Evolutionary conservation across 2,797 vertebrate genomes (phyloP).

Genomic region (Notamacropus eugenii): DNA sequence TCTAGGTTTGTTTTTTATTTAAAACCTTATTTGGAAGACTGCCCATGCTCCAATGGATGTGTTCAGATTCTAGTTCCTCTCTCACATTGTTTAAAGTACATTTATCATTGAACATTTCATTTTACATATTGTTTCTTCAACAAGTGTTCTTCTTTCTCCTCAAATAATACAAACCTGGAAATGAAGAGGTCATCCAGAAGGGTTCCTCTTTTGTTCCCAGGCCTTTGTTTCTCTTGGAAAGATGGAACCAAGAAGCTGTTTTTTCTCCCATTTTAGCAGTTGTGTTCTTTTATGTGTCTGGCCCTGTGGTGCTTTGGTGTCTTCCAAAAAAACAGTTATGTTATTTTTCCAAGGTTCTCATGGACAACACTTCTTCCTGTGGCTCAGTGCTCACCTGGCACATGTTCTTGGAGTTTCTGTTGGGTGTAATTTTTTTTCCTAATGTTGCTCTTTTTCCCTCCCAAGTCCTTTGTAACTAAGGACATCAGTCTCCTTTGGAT

Average conservation of each 20-base stretch:
- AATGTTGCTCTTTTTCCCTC: conserved; percentile 33
- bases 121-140: conserved; percentile 47
- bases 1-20: conserved; percentile 9
- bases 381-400: conserved; percentile 37
- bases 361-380: conserved; percentile 34
- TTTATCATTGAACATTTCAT: conserved; percentile 35
- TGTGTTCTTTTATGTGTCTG: conserved; percentile 33
- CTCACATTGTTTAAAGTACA: neutral
- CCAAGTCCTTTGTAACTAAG: conserved; percentile 32
- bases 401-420: conserved; percentile 48
- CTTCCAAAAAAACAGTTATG: neutral
- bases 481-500: conserved; percentile 3
- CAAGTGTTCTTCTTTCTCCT: conserved; percentile 1
- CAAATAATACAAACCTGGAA: conserved; percentile 49
- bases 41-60: neutral
- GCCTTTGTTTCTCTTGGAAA: conserved; percentile 36
- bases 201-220: conserved; percentile 19
- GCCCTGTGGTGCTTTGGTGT: conserved; percentile 32
- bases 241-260: conserved; percentile 1
- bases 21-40: neutral
- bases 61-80: conserved; percentile 14
- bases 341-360: conserved; percentile 61
- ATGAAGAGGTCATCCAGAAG: conserved; percentile 21
- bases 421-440: conserved; percentile 52
- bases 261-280: conserved; percentile 52